Evolutionary conservation across 2,888 invertebrate genomes (phyloP), one percentile per base, ranked within the genome.

Genomic region (Lycia hirtaria): DNA sequence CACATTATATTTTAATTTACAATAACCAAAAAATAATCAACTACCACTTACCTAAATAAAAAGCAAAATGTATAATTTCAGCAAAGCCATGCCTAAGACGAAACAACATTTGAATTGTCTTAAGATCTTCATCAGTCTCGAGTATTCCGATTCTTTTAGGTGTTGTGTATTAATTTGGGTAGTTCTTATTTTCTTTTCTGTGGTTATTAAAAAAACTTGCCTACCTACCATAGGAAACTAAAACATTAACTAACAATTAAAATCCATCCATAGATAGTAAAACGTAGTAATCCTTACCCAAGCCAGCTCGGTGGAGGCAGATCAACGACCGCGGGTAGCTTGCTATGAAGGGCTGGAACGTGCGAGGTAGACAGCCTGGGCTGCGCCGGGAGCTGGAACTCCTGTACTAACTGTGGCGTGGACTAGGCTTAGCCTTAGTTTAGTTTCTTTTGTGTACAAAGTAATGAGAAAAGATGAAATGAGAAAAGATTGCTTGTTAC

Each of bases 301-400:
- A 55, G 45, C 24, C 28, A 22, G 20, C 12, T 41, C 28, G 6
- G 24, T 41, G 41, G 54, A 32, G 45, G 3, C 41, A 35, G 55
- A 41, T 43, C 56, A 44, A 44, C 49, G 56, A 56, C 56, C 44
- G 45, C 30, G 19, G 10, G n/a, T 22, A n/a, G 17, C 19, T 33
- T 24, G 41, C 22, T 12, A 55, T 35, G 32, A 37, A 28, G 22
- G 33, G 28, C 35, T 43, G 26, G 47, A 49, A 41, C 43, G 41
- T 10, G 28, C 43, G 55, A 43, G 48, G 33, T 45, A 5, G 19
- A 15, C 6, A 20, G 15, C 22, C 22, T 40, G 9, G 15, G 10
- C 26, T 4, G 2, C 10, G 24, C 17, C 14, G 3, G 40, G 24
- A 26, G 1, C 1, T 6, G 15, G 7, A 6, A 24, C n/a, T 10